phyloP scores from a whole-genome alignment of 2,113 vertebrate species.

The Triplophysa siluroides region DNA sequence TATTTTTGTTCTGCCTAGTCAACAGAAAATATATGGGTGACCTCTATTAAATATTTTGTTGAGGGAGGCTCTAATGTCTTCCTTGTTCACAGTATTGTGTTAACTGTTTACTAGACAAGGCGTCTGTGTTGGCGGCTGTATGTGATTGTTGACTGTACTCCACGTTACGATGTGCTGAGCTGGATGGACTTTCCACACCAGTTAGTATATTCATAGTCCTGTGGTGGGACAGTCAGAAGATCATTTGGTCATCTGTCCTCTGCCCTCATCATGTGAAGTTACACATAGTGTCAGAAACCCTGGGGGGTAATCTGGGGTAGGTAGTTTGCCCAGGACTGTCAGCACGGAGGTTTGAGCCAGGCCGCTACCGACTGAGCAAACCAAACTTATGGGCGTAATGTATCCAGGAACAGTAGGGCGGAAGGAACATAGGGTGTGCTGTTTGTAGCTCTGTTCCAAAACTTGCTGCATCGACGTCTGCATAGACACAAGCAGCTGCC shows the following conservation, averaged over 20 bases:
- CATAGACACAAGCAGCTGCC: not conserved
- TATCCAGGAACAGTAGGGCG: slow-evolving; percentile 18
- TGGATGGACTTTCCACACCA: slow-evolving; percentile 9
- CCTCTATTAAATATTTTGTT: too few relatives aligned
- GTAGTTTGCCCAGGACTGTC: slow-evolving; percentile 61
- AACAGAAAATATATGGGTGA: not conserved
- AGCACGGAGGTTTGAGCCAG: slow-evolving; percentile 52
- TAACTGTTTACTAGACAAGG: not conserved
- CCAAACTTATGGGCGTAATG: not conserved
- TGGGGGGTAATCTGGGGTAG: slow-evolving; percentile 49
- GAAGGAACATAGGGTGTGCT: slow-evolving; percentile 1
- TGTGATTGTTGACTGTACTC: slow-evolving; percentile 14
- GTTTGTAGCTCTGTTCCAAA: not conserved
- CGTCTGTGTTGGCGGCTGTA: slow-evolving; percentile 12
- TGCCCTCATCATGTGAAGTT: slow-evolving; percentile 63
- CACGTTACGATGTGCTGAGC: slow-evolving; percentile 13
- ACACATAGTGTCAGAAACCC: slow-evolving; percentile 63
- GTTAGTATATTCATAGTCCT: not conserved
- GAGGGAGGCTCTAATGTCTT: too few relatives aligned
- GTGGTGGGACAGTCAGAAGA: slow-evolving; percentile 26
- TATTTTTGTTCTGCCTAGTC: slow-evolving; percentile 37
- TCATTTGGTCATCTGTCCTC: slow-evolving; percentile 15
- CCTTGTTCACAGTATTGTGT: not conserved
- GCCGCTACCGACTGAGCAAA: slow-evolving; percentile 32
- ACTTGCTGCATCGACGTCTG: not conserved